Percentiles rank a stretch among this genome's conserved stretches.
These are phyloP conservation scores for Vombatus ursinus DNA, from an alignment of 2,113 vertebrate genomes.

Conservation along the genomic window DNA sequence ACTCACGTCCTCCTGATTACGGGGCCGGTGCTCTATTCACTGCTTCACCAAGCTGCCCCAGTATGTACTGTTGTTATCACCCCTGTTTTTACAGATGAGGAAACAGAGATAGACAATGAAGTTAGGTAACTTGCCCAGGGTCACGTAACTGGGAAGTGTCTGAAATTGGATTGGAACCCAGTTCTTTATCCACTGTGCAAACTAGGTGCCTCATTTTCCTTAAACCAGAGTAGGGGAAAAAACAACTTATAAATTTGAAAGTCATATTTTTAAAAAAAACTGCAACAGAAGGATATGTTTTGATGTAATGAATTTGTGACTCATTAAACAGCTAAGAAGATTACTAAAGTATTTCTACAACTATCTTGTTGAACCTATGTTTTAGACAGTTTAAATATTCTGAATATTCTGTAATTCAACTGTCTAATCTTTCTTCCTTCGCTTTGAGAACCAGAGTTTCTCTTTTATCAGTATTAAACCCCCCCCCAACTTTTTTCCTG, in stretches of 20 bases:
- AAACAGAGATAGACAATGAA: background rate
- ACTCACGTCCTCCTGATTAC: no score
- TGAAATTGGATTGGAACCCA: background rate
- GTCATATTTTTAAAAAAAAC: slow-evolving; percentile 48
- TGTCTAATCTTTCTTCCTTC: slow-evolving; percentile 48
- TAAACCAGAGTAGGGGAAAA: slow-evolving; percentile 26
- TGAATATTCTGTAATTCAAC: slow-evolving; percentile 47
- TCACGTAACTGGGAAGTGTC: background rate
- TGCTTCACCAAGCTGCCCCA: no score
- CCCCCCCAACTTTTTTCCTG: background rate
- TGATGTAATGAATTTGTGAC: slow-evolving; percentile 43
- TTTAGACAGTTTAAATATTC: slow-evolving; percentile 19
- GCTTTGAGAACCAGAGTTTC: slow-evolving; percentile 44
- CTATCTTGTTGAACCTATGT: slow-evolving; percentile 42
- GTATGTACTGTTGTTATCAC: background rate
- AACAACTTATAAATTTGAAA: slow-evolving; percentile 35
- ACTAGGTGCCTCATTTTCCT: background rate
- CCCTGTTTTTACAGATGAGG: no score
- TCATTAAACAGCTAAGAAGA: slow-evolving; percentile 47
- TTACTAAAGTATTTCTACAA: slow-evolving; percentile 48
- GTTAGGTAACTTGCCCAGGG: background rate
- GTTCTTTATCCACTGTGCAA: background rate
- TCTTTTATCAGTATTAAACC: slow-evolving; percentile 35
- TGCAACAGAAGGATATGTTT: slow-evolving; percentile 42
- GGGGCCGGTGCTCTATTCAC: no score